Evolutionary conservation across 2,797 vertebrate species (phyloP).

Genomic region (Amazona finschi): DNA sequence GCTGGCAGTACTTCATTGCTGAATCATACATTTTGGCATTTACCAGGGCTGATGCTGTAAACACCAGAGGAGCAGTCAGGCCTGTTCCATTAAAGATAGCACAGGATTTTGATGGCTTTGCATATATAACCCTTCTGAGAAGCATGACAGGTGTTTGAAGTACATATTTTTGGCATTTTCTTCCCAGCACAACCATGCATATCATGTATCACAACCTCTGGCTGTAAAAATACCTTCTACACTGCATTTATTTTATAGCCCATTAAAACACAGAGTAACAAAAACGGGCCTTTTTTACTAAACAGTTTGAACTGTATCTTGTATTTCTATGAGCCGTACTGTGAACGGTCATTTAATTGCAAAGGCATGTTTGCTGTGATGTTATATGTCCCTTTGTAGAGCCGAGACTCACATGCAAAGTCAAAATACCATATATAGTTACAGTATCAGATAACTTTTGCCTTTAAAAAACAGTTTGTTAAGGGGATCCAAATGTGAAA

Average conservation of each 20-base stretch:
- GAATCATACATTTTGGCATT: not conserved
- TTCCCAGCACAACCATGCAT: not conserved
- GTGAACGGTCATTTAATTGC: not conserved
- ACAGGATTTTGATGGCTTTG: not conserved
- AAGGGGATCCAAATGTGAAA: not conserved
- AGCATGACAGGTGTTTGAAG: not conserved
- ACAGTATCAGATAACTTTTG: not conserved
- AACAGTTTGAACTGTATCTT: not conserved
- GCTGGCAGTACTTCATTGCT: not conserved
- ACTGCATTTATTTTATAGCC: constrained; percentile 14
- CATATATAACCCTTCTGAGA: not conserved
- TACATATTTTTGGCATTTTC: not conserved
- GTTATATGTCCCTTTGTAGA: not conserved
- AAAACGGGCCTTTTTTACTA: fast-evolving
- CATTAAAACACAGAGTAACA: constrained; percentile 1
- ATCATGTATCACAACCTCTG: not conserved
- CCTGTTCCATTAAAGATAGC: not conserved
- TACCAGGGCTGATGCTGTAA: not conserved
- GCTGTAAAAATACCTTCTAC: constrained; percentile 1
- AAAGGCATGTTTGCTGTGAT: not conserved
- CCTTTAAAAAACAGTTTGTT: not conserved
- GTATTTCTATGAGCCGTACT: not conserved
- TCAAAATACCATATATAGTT: not conserved
- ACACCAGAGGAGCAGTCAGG: not conserved
- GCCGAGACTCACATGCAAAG: not conserved